phyloP scores from a whole-genome alignment of 2,888 invertebrate genomes.

The Torymus aiolomorphi region DNA sequence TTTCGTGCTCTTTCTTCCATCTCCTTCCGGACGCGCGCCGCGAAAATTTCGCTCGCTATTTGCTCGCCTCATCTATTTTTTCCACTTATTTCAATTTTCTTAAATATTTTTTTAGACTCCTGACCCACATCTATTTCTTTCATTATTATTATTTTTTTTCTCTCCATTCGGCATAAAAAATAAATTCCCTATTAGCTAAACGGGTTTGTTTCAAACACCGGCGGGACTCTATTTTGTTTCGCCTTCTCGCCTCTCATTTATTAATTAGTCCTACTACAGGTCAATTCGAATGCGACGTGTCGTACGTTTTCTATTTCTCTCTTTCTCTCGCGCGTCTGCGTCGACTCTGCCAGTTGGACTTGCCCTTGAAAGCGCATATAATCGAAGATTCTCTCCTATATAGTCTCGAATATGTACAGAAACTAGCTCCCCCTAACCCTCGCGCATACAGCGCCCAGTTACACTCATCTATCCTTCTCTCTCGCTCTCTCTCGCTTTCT shows the following conservation, averaged over 20 bases:
- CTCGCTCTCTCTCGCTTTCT: no score
- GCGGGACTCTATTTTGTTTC: constrained; percentile 40
- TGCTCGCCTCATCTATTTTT: constrained; percentile 2
- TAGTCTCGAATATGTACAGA: constrained; percentile 52
- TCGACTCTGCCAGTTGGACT: constrained; percentile 22
- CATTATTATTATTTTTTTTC: neutral
- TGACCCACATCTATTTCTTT: neutral
- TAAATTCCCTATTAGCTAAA: constrained; percentile 72
- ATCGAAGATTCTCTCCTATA: constrained; percentile 15
- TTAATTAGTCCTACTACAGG: constrained; percentile 7
- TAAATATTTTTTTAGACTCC: constrained; percentile 3
- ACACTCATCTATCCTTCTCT: no score
- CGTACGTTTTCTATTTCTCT: neutral
- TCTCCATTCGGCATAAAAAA: constrained; percentile 70
- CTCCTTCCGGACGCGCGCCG: neutral
- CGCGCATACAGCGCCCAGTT: neutral
- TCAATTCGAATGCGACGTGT: constrained; percentile 11
- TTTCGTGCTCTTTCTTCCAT: neutral
- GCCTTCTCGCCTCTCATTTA: constrained; percentile 1
- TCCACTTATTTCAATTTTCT: constrained; percentile 1
- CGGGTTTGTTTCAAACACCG: constrained; percentile 54
- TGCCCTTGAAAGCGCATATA: constrained; percentile 39
- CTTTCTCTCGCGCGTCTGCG: constrained; percentile 41
- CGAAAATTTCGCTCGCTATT: constrained; percentile 24
- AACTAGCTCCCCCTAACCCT: constrained; percentile 1